Percentiles rank a stretch among this genome's conserved stretches.
phyloP scores from a whole-genome alignment of 2,888 invertebrate species.

The Diachrysia chrysitis region DNA sequence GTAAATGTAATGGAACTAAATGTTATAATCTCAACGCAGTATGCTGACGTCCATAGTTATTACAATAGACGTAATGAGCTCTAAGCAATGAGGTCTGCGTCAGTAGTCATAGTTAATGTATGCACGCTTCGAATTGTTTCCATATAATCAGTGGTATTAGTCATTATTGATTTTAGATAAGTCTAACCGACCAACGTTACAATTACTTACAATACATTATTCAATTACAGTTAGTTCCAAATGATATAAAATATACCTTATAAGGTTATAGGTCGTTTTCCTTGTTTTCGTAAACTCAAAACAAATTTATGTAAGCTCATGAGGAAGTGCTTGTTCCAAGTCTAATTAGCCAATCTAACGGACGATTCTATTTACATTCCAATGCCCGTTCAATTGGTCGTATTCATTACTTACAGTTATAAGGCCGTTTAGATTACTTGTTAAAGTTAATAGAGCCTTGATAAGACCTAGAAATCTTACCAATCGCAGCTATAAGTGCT shows the following conservation, averaged over 20 bases:
- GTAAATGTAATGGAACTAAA: constrained; percentile 35
- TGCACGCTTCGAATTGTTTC: constrained; percentile 39
- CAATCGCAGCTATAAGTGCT: constrained; percentile 16
- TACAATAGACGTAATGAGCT: constrained; percentile 47
- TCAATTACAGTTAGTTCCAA: constrained; percentile 17
- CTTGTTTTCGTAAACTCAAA: too few relatives aligned
- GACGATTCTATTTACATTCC: constrained; percentile 61
- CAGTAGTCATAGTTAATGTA: constrained; percentile 37
- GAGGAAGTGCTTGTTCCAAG: constrained; percentile 36
- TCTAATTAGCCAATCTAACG: constrained; percentile 54
- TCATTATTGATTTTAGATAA: constrained; percentile 50
- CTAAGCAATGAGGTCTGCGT: constrained; percentile 34
- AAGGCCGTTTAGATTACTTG: constrained; percentile 16
- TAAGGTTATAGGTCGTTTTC: constrained; percentile 45
- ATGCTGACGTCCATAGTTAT: constrained; percentile 34
- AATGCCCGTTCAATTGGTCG: constrained; percentile 30
- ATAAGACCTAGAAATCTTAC: constrained; percentile 12
- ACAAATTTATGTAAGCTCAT: constrained; percentile 45
- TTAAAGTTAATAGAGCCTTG: constrained; percentile 16
- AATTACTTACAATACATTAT: constrained; percentile 16
- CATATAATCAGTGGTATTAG: constrained; percentile 46
- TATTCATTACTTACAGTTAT: constrained; percentile 20
- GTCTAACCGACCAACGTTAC: constrained; percentile 13
- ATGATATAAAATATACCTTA: constrained; percentile 45
- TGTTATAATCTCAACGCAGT: constrained; percentile 36